A percentile compares a stretch with the other conserved stretches of the same genome.
phyloP scores from a whole-genome alignment of 2,113 vertebrate species.

The Polyodon spathula region DNA sequence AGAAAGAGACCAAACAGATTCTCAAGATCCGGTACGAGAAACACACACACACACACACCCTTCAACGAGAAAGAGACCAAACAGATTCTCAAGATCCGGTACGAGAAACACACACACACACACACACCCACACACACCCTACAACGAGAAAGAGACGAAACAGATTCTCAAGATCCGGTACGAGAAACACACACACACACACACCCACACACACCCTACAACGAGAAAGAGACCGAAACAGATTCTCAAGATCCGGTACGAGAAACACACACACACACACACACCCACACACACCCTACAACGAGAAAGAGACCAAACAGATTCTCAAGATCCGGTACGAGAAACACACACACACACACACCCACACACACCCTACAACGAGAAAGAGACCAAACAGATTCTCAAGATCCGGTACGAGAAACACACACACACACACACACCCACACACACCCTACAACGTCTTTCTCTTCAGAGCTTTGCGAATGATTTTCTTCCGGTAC shows the following conservation, averaged over 20 bases:
- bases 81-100: not conserved
- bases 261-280: no score
- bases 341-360: accelerated
- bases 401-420: not conserved
- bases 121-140: no score
- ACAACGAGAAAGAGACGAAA: conserved; percentile 80
- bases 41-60: not conserved
- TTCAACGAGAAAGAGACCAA: not conserved
- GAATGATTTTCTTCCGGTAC: no score
- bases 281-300: no score
- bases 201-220: conserved; percentile 65
- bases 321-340: conserved; percentile 81
- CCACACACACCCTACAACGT: no score
- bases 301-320: conserved; percentile 81
- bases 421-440: no score
- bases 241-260: conserved; percentile 82
- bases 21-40: conserved; percentile 73
- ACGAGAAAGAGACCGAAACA: conserved; percentile 82
- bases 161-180: conserved; percentile 88
- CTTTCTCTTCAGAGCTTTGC: no score
- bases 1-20: conserved; percentile 84
- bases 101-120: no score
- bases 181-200: not conserved
- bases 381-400: no score
- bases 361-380: no score